Conservation (phyloP, 2,797 vertebrate genomes). For the Danio kyathit region DNA sequence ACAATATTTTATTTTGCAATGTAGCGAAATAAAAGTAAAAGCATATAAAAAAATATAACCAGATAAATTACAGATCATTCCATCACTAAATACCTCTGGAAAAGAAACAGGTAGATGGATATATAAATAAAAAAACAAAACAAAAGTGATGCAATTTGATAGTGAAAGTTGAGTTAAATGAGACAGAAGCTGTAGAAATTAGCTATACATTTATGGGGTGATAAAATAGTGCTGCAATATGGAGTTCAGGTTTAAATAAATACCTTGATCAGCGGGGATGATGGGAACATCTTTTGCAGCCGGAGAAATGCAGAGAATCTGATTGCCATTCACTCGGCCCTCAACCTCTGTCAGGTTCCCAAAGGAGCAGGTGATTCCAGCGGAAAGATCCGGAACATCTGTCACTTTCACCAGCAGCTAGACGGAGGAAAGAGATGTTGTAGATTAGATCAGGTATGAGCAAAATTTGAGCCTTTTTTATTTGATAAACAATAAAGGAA, state of each 20-base stretch:
- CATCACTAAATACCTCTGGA: neutral
- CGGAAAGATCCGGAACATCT: conserved; percentile 91
- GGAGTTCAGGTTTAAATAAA: conserved; percentile 27
- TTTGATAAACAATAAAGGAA: neutral
- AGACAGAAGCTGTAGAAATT: neutral
- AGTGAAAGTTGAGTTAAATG: conserved; percentile 6
- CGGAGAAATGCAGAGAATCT: conserved; percentile 92
- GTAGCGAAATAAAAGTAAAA: no score
- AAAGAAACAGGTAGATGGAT: conserved; percentile 20
- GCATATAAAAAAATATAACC: no score
- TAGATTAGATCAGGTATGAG: neutral
- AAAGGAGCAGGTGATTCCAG: conserved; percentile 92
- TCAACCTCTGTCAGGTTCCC: conserved; percentile 95
- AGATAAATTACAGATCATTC: no score
- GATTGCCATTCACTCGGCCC: conserved; percentile 89
- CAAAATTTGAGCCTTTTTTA: no score
- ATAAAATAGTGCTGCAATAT: neutral
- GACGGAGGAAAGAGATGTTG: neutral
- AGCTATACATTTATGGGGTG: neutral
- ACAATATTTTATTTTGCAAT: no score
- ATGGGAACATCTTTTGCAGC: conserved; percentile 90
- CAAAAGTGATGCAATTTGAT: conserved; percentile 16
- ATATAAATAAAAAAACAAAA: conserved; percentile 5
- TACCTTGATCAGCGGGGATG: conserved; percentile 94
- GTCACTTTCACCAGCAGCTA: conserved; percentile 93